Conservation (phyloP, 2,113 vertebrate species). For the Echinops telfairi region DNA sequence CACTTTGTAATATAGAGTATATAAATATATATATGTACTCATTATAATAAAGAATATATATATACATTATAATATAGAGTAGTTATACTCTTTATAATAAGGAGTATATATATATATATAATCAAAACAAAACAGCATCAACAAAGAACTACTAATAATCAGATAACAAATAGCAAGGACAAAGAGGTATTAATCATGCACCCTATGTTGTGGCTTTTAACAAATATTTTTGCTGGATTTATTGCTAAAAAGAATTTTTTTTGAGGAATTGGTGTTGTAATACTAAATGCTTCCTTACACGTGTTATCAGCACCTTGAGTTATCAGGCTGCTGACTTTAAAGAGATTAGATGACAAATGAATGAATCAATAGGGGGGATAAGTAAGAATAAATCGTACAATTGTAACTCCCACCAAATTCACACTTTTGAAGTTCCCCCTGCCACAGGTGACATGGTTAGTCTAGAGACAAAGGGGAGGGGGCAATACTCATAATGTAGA, state of each 20-base stretch:
- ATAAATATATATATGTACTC: too few species aligned
- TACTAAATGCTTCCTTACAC: neutral
- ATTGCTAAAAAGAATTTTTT: neutral
- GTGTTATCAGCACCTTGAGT: neutral
- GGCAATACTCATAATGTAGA: neutral
- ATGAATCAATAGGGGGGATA: neutral
- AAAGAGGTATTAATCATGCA: neutral
- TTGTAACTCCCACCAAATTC: neutral
- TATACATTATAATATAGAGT: neutral
- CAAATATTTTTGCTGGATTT: neutral
- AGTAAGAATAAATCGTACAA: slow-evolving; percentile 13
- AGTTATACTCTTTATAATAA: too few species aligned
- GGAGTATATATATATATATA: too few species aligned
- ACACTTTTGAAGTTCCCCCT: slow-evolving; percentile 4
- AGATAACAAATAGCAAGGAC: slow-evolving; percentile 29
- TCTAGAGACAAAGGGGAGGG: neutral
- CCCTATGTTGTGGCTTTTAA: slow-evolving; percentile 1
- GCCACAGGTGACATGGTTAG: neutral
- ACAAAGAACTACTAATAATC: neutral
- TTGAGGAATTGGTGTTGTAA: neutral
- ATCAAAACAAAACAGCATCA: too few species aligned
- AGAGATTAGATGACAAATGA: neutral
- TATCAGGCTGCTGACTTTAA: neutral
- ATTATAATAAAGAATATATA: too few species aligned
- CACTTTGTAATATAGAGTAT: neutral